Evolutionary conservation across 2,888 invertebrate species (phyloP).

Genomic region (Vandiemenella viatica): DNA sequence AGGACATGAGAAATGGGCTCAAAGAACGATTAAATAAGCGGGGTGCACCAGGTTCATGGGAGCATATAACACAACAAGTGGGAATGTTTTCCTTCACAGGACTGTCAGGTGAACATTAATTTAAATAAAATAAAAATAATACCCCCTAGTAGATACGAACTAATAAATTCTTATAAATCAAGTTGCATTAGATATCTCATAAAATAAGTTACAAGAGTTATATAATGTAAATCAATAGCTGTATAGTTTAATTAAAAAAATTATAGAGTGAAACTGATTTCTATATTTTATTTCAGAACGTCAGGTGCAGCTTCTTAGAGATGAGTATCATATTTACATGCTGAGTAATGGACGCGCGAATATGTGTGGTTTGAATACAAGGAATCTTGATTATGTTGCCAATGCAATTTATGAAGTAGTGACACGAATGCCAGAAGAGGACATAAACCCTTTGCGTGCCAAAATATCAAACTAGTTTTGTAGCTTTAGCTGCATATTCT

Average conservation of each 20-base stretch:
- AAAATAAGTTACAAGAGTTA: too few species aligned
- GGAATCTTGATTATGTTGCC: background rate
- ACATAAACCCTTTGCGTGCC: background rate
- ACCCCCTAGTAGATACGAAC: too few species aligned
- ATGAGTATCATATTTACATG: slow-evolving; percentile 2
- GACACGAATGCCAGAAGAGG: slow-evolving; percentile 31
- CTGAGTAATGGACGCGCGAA: slow-evolving; percentile 4
- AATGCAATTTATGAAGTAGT: slow-evolving; percentile 2
- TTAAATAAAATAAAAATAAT: too few species aligned
- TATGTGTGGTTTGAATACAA: slow-evolving; percentile 1
- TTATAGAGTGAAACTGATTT: too few species aligned
- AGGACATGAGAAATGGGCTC: background rate
- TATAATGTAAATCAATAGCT: too few species aligned
- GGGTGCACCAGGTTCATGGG: background rate
- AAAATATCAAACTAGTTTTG: too few species aligned
- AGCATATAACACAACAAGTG: background rate
- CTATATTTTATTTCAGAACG: slow-evolving; percentile 39
- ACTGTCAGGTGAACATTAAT: background rate
- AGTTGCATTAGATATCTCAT: too few species aligned
- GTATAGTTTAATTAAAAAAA: too few species aligned
- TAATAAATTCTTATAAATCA: too few species aligned
- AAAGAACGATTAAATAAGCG: background rate
- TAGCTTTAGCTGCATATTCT: too few species aligned
- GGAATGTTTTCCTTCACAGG: background rate
- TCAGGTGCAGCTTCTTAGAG: background rate